Conservation (phyloP, 2,888 invertebrate genomes). For the Apocheima hispidaria region DNA sequence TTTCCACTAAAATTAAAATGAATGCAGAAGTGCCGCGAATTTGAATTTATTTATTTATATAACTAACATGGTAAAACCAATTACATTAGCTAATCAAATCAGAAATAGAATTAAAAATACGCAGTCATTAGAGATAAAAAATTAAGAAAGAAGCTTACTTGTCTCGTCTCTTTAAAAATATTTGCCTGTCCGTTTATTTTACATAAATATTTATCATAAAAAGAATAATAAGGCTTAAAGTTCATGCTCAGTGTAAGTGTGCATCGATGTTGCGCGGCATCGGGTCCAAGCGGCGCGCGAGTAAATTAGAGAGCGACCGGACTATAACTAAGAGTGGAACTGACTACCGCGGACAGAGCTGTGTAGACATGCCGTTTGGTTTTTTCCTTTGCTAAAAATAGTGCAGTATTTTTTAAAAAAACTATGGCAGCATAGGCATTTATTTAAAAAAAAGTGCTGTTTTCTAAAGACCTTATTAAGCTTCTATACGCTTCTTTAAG, state of each 20-base stretch:
- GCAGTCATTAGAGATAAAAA: no score
- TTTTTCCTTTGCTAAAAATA: not conserved
- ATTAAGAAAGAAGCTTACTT: no score
- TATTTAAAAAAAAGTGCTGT: no score
- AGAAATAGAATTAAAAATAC: no score
- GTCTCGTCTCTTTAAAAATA: not conserved
- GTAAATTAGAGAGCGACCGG: slow-evolving; percentile 82
- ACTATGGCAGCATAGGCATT: no score
- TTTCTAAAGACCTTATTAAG: no score
- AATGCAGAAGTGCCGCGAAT: no score
- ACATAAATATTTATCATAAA: slow-evolving; percentile 25
- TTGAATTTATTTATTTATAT: not conserved
- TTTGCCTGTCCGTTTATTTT: slow-evolving; percentile 15
- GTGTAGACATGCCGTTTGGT: slow-evolving; percentile 51
- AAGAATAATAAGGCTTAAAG: slow-evolving; percentile 41
- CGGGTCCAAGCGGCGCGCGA: slow-evolving; percentile 69
- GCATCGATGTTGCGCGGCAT: slow-evolving; percentile 63
- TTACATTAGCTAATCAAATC: no score
- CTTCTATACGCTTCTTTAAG: no score
- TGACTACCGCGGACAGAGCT: slow-evolving; percentile 58
- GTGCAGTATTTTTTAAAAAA: no score
- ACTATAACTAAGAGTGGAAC: slow-evolving; percentile 79
- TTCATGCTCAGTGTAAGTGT: slow-evolving; percentile 55
- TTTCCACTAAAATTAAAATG: no score
- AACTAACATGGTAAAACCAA: no score